These are phyloP conservation scores for Salticus scenicus DNA, from an alignment of 2,888 invertebrate species.

Conservation along the genomic window DNA sequence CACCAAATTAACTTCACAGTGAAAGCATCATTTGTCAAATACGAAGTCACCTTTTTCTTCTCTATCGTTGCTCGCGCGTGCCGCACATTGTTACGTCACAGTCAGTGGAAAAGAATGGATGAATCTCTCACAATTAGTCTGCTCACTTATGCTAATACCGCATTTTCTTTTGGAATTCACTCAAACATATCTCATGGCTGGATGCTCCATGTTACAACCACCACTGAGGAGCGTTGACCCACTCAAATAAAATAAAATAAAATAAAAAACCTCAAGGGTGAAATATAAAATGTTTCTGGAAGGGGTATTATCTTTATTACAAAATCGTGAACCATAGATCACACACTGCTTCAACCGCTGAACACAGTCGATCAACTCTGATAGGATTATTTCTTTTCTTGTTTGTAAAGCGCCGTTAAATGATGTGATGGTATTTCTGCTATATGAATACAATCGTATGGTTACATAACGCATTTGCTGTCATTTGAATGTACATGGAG, in stretches of 20 bases:
- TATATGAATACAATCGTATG: too few species aligned
- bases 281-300: not conserved
- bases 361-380: not conserved
- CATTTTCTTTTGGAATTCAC: not conserved
- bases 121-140: not conserved
- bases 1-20: too few species aligned
- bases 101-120: not conserved
- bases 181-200: not conserved
- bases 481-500: too few species aligned
- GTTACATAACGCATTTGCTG: too few species aligned
- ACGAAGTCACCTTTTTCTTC: not conserved
- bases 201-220: not conserved
- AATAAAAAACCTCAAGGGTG: not conserved
- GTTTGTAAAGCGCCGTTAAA: too few species aligned
- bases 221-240: not conserved
- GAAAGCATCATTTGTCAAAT: not conserved
- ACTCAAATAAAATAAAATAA: not conserved
- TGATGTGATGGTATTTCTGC: too few species aligned
- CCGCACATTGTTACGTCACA: not conserved
- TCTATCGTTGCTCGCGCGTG: not conserved
- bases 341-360: constrained; percentile 14
- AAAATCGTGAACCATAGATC: constrained; percentile 56
- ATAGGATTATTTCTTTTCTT: too few species aligned
- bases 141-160: not conserved
- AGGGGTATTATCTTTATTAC: constrained; percentile 46